Evolutionary conservation across 2,888 invertebrate genomes (phyloP).

Genomic region (Drosophila colorata): DNA sequence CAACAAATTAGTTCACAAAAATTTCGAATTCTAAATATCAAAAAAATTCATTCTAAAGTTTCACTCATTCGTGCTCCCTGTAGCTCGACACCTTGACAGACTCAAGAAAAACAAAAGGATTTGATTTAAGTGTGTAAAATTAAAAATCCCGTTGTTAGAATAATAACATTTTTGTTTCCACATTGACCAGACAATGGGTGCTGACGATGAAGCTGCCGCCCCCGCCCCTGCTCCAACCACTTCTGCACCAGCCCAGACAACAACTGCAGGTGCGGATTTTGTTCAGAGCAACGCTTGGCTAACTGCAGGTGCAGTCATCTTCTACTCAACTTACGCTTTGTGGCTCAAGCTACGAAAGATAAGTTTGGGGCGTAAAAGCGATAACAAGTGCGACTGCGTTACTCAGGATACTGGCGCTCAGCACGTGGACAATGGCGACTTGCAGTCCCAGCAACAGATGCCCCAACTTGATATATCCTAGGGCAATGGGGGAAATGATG

Average conservation of each 20-base stretch:
- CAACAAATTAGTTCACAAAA: not conserved
- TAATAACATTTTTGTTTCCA: not conserved
- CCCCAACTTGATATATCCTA: too few relatives aligned
- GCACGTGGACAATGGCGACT: not conserved
- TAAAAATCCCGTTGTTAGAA: not conserved
- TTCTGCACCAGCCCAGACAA: slow-evolving; percentile 5
- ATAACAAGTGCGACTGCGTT: too few relatives aligned
- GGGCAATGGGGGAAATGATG: not conserved
- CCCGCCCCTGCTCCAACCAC: too few relatives aligned
- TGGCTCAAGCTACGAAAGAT: slow-evolving; percentile 42
- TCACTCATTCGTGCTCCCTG: not conserved
- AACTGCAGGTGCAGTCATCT: slow-evolving; percentile 42
- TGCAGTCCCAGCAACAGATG: too few relatives aligned
- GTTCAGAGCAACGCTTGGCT: slow-evolving; percentile 31
- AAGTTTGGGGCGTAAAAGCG: not conserved
- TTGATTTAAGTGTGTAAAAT: not conserved
- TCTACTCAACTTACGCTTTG: slow-evolving; percentile 36
- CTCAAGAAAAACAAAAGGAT: not conserved
- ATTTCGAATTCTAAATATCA: not conserved
- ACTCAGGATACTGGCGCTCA: not conserved
- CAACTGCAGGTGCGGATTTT: slow-evolving; percentile 34
- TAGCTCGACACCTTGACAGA: not conserved
- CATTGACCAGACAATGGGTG: slow-evolving; percentile 14
- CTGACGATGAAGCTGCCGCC: not conserved
- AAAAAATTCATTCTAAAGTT: not conserved